These are phyloP conservation scores for Acrossocheilus fasciatus DNA, from an alignment of 2,797 vertebrate species.

Conservation along the genomic window DNA sequence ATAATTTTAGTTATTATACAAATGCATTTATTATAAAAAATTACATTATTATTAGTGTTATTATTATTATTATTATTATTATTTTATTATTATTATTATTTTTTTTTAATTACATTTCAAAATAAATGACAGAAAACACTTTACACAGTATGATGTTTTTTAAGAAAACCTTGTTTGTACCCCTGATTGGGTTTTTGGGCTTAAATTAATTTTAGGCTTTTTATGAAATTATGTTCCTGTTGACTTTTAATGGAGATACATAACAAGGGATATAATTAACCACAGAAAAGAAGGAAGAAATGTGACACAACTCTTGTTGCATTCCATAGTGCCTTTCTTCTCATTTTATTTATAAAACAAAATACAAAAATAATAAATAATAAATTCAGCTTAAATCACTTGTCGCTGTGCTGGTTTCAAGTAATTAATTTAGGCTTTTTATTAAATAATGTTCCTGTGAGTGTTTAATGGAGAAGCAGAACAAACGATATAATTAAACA, in stretches of 20 bases:
- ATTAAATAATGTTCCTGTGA: neutral
- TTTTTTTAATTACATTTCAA: neutral
- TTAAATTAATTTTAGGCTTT: constrained; percentile 10
- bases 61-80: neutral
- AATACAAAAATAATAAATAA: neutral
- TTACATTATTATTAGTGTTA: too few relatives aligned
- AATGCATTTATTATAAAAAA: too few relatives aligned
- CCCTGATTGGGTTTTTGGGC: constrained; percentile 12
- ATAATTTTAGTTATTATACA: too few relatives aligned
- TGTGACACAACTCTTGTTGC: neutral
- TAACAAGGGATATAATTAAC: neutral
- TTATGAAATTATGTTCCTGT: neutral
- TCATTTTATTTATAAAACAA: neutral
- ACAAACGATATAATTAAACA: neutral
- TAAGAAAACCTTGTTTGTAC: neutral
- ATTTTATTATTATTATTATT: neutral
- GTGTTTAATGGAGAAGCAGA: neutral
- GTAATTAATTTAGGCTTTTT: constrained; percentile 9
- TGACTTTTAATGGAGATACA: neutral
- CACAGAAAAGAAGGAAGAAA: neutral
- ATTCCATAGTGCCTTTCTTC: neutral
- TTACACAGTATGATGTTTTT: neutral
- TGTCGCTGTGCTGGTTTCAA: neutral
- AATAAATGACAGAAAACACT: neutral
- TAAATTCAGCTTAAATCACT: neutral